Evolutionary conservation across 1,140 invertebrate species (phyloP), one percentile per base, ranked within the genome.

Genomic region (Coenobita brevimanus): DNA sequence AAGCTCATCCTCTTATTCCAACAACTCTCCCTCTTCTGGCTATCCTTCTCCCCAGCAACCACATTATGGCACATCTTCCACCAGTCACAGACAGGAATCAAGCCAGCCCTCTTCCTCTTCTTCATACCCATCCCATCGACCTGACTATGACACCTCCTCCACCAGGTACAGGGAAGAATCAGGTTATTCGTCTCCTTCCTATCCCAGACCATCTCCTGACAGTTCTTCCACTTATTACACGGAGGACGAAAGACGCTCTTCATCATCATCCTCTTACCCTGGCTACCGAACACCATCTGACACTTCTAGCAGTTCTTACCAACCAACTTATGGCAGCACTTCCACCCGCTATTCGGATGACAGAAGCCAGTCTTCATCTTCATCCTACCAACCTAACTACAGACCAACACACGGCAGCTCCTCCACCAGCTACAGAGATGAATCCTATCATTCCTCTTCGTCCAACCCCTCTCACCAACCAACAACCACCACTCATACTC

Each of bases 261-360:
- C 79, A 3, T 81, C 82, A 15, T 78, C 57, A 10, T 50, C 75
- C 33, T 10, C n/a, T 27, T 64, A 78, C 33, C 60, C 83, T 15
- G 6, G 57, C 13, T 60, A 73, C 76, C 79, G 73, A 33, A 75
- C 76, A 54, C 13, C 38, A 33, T 3, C 4, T 4, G 30, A 62
- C 21, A 50, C 85, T n/a, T 54, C 62, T 10, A 76, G 50, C 3
- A 33, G 57, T 2, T 54, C 62, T 6, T 57, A 83, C 50, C 33
- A 43, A 50, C 81, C 81, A 69, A 21, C 67, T 38, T 54, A 38
- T 15, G 64, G 64, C 6, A n/a, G 43, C 24, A 71, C 81, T 43
- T 50, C 67, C 24, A 67, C 54, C 24, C 78, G 41, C 17, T 1
- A 64, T 24, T n/a, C 78, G 2, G 57, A 81, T 24, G 57, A 81